phyloP scores from a whole-genome alignment of 53 echinoderm and acorn worm genomes.

The Stichopus horrens region DNA sequence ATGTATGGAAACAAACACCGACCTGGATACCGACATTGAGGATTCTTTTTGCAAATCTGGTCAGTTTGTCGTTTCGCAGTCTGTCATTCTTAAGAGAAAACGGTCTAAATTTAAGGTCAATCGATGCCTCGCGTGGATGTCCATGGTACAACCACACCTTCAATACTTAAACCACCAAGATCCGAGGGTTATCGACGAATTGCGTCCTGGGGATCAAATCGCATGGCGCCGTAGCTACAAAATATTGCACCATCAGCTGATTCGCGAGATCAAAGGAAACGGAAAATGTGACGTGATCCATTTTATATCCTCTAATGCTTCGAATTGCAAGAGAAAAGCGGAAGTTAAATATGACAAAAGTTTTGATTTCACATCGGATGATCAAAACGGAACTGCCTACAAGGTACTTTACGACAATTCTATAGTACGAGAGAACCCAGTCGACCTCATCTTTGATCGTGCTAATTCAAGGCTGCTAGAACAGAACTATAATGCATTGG shows the following conservation, averaged over 20 bases:
- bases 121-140: not conserved
- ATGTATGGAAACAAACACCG: no score
- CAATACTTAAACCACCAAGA: not conserved
- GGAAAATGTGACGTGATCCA: constrained; percentile 38
- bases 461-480: constrained; percentile 18
- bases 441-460: constrained; percentile 21
- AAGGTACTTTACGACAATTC: constrained; percentile 13
- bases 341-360: not conserved
- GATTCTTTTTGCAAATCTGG: not conserved
- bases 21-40: no score
- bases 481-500: not conserved
- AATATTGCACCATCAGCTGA: constrained; percentile 16
- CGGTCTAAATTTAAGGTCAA: not conserved
- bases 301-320: not conserved
- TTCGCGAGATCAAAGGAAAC: constrained; percentile 6
- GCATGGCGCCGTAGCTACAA: constrained; percentile 13
- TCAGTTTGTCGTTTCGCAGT: not conserved
- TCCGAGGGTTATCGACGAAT: not conserved
- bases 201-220: constrained; percentile 9
- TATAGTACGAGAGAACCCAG: constrained; percentile 2
- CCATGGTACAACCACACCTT: constrained; percentile 13
- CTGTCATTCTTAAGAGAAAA: not conserved
- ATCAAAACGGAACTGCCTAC: constrained; percentile 23
- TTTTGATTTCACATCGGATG: constrained; percentile 5
- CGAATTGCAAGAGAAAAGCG: not conserved